Evolutionary conservation across 2,888 invertebrate genomes (phyloP), one percentile per base, ranked within the genome.

Genomic region (Caenorhabditis parvicauda): DNA sequence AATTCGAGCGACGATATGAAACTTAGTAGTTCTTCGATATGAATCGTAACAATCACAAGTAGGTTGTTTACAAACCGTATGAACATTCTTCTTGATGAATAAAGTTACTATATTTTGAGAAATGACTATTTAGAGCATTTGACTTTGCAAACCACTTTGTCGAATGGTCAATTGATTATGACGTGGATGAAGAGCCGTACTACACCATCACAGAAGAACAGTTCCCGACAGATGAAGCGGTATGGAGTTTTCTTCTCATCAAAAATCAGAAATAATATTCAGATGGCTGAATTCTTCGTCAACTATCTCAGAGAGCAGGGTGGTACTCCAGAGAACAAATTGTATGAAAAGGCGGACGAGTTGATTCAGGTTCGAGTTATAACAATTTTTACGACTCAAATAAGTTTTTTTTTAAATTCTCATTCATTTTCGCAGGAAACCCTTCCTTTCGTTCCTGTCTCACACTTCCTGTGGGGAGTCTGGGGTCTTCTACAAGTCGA

Each of bases 141-240:
- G 94, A 94, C 82, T 84, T 94, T 47, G 93, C 93, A 2, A 94
- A 94, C 83, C 94, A 94, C 80, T 92, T 94, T 82, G 86, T 90
- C 64, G 94, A 94, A 82, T 83, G 92, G 91, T 87, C 87, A 1
- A 90, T 90, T 80, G 91, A 93, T 80, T 93, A 94, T 82, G 90
- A 89, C 0, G 87, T 87, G 56, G 86, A 88, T 0, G 86, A 88
- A 29, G 86, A 87, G 72, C 93, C 93, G 0, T 89, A 88, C 82
- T 94, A 88, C 83, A 85, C 84, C 59, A 88, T 89, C 12, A 57
- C 59, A 29, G 27, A 48, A 7, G 59, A 60, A 19, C 49, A 67
- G 38, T 72, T 72, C 50, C 71, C 71, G 4, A 51, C 50, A 3
- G 46, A 59, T 27, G 68, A 68, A 0, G 60, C 61, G 54, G 68